Evolutionary conservation across 2,888 invertebrate species (phyloP), one percentile per base, ranked within the genome.

Genomic region (Agrotis clavis): DNA sequence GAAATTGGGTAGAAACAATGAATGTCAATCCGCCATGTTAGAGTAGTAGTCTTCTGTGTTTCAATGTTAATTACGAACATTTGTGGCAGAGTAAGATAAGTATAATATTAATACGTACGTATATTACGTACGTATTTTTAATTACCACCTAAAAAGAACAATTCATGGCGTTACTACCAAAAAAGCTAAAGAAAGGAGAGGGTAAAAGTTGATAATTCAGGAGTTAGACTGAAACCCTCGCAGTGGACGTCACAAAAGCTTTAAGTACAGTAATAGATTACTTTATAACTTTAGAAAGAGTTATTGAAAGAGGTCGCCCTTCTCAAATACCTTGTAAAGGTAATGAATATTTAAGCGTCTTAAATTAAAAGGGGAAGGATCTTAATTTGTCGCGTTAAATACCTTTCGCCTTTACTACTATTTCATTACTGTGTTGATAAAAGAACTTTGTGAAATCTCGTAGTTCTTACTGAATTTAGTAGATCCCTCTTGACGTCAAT

Each of bases 271-370:
- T 61, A 73, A 79, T 64, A 64, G 45, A 79, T 76, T 61, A 79
- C 54, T 61, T 76, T 66, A 80, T 35, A 74, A 74, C 62, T 77
- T 77, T 50, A 16, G 19, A 21, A 77, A 79, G 71, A 48, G 77
- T 74, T 74, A 77, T 54, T 80, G 51, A 63, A 74, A 74, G 56
- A 59, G 35, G 56, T 48, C 59, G 74, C 45, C 53, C 41, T 56
- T 81, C 63, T 81, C 64, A 67, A 64, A 56, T 71, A 64, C 51
- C 72, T 68, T 57, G 64, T 59, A 59, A 60, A 63, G n/a, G 51
- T 73, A 67, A 62, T 60, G 56, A 63, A 59, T 66, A 68, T 61
- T 68, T 53, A 72, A 65, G 30, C 64, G 30, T 53, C 30, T 67
- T 53, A 60, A 74, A 67, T 67, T 67, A 64, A 47, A 67, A 63